phyloP scores from a whole-genome alignment of 2,888 invertebrate species.

The Hemicrepidius hirtus region DNA sequence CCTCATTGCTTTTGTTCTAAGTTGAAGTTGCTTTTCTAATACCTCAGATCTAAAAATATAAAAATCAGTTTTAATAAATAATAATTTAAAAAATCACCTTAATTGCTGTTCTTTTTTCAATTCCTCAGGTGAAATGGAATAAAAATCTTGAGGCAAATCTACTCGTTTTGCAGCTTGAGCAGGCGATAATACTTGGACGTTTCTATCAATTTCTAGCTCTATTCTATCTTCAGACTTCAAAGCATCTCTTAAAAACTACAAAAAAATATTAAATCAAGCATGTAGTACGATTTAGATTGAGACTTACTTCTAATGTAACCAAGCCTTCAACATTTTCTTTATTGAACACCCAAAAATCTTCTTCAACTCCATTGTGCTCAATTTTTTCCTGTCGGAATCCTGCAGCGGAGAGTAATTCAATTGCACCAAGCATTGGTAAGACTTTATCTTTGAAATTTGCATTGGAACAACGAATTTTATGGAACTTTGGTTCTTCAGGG shows the following conservation, averaged over 20 bases:
- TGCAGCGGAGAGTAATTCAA: conserved; percentile 87
- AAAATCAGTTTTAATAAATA: conserved; percentile 23
- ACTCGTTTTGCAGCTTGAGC: conserved; percentile 81
- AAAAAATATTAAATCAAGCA: conserved; percentile 56
- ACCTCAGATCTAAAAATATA: conserved; percentile 81
- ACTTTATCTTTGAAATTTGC: conserved; percentile 87
- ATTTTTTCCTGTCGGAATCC: conserved; percentile 83
- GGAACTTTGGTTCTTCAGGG: conserved; percentile 92
- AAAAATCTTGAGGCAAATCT: conserved; percentile 90
- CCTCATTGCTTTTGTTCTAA: conserved; percentile 96
- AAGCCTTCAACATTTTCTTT: conserved; percentile 75
- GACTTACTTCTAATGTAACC: conserved; percentile 75
- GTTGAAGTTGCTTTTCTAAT: conserved; percentile 86
- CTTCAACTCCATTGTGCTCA: conserved; percentile 75
- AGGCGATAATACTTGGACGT: conserved; percentile 87
- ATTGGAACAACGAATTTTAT: conserved; percentile 91
- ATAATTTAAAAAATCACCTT: conserved; percentile 72
- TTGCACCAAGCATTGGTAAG: conserved; percentile 84
- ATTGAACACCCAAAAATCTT: conserved; percentile 82
- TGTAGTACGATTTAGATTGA: no score
- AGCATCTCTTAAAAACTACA: conserved; percentile 83
- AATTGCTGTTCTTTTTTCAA: conserved; percentile 87
- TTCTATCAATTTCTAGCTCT: conserved; percentile 88
- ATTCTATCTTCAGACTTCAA: conserved; percentile 87
- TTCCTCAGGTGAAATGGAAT: conserved; percentile 86